Evolutionary conservation across 2,113 vertebrate species (phyloP), one percentile per base, ranked within the genome.

Genomic region (Daubentonia madagascariensis): DNA sequence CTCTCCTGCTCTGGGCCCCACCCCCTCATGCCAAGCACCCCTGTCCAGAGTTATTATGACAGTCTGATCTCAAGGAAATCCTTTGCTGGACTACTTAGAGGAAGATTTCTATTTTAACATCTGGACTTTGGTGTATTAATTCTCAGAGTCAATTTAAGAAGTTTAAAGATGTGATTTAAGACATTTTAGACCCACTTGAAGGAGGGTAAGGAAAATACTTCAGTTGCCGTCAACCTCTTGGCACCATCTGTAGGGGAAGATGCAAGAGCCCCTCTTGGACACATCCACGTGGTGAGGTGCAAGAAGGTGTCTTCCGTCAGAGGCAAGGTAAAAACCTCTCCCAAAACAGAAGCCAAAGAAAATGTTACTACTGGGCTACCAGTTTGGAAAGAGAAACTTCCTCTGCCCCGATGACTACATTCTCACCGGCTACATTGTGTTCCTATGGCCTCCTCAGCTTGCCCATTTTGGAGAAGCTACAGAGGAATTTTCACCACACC

Each of bases 51-150:
- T 37, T 14, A 35, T 48, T 80, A 45, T 0, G 0, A 23, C 30
- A 40, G 73, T 16, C 10, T 12, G 37, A 48, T 25, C 32, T 23
- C 20, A 59, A 78, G 59, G 94, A 43, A 63, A 67, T 37, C 11
- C 35, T 83, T 78, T 32, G 52, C 80, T 59, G 40, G 65, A 70
- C 25, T 3, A 4, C 52, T n/a, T 65, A 45, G 16, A n/a, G 16
- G 78, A 76, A 88, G 16, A 35, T 88, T 78, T 80, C 72, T 73
- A 23, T 75, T 22, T 73, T 73, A 52, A 52, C 91, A 13, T 81
- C 32, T 67, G 73, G 92, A 13, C 14, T 28, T 83, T 57, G 17
- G 43, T 35, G 8, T 32, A 0, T 73, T 40, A 30, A 37, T 89
- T 61, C 43, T 94, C 59, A 37, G 57, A 63, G 73, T 65, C 72